These are phyloP conservation scores for Myzus persicae DNA, from an alignment of 1,140 invertebrate genomes.

Conservation along the genomic window DNA sequence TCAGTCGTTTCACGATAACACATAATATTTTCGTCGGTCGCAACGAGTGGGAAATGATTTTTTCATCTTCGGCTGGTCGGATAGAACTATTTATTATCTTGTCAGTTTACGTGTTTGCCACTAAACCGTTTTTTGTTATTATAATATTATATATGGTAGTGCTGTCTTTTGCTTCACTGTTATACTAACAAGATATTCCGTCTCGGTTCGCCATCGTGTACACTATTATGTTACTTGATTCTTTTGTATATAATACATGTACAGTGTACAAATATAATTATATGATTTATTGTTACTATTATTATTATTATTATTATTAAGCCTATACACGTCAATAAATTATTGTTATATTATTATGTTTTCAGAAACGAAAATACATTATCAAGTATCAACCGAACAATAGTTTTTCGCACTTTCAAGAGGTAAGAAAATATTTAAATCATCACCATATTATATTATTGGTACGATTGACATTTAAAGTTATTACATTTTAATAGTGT, in stretches of 20 bases:
- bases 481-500: neutral
- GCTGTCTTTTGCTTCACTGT: neutral
- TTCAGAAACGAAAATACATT: neutral
- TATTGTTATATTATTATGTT: neutral
- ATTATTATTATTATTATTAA: neutral
- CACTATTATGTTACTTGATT: neutral
- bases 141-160: neutral
- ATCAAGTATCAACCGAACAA: neutral
- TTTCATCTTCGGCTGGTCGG: neutral
- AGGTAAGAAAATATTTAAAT: conserved; percentile 11
- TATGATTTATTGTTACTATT: neutral
- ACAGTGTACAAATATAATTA: neutral
- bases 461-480: neutral
- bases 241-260: neutral
- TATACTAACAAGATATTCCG: neutral
- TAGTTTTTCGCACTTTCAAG: neutral
- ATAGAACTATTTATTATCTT: conserved; percentile 3
- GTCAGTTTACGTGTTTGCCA: neutral
- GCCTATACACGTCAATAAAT: neutral
- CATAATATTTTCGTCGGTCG: neutral
- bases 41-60: neutral
- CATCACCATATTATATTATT: neutral
- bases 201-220: neutral
- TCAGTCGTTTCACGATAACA: too few relatives aligned
- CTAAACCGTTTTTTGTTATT: neutral